Conservation (phyloP, 2,797 vertebrate species). For the Chelidonichthys spinosus region DNA sequence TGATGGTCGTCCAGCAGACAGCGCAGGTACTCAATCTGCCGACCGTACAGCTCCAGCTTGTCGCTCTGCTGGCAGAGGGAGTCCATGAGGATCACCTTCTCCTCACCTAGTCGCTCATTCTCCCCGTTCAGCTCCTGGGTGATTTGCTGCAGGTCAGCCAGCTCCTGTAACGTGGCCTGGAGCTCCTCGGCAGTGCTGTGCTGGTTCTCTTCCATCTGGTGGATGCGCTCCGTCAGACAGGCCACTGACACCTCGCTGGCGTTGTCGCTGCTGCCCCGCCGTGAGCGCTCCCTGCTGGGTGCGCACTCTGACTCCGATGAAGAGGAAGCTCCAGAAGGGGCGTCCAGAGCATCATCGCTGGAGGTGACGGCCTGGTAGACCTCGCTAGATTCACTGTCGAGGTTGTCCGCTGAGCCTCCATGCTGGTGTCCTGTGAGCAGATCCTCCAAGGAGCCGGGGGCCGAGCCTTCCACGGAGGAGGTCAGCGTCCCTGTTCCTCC, state of each 20-base stretch:
- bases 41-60: conserved; percentile 92
- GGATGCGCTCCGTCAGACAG: conserved; percentile 95
- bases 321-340: conserved; percentile 89
- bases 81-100: conserved; percentile 97
- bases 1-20: conserved; percentile 94
- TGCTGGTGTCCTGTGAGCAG: conserved; percentile 91
- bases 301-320: conserved; percentile 93
- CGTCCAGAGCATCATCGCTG: conserved; percentile 95
- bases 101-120: conserved; percentile 95
- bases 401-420: conserved; percentile 93
- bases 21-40: conserved; percentile 94
- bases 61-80: conserved; percentile 97
- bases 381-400: conserved; percentile 97
- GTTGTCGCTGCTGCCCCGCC: conserved; percentile 91
- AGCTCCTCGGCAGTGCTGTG: conserved; percentile 97
- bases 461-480: conserved; percentile 94
- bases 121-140: conserved; percentile 96
- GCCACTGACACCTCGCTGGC: conserved; percentile 93
- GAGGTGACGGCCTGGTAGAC: conserved; percentile 96
- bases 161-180: conserved; percentile 95
- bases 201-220: conserved; percentile 99
- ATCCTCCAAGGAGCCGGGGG: conserved; percentile 94
- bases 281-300: conserved; percentile 88
- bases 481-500: conserved; percentile 88
- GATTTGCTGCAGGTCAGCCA: conserved; percentile 96